Percentiles rank a stretch among this genome's conserved stretches.
Evolutionary conservation across 2,888 invertebrate species (phyloP).

Genomic region (Dromius quadrimaculatus): DNA sequence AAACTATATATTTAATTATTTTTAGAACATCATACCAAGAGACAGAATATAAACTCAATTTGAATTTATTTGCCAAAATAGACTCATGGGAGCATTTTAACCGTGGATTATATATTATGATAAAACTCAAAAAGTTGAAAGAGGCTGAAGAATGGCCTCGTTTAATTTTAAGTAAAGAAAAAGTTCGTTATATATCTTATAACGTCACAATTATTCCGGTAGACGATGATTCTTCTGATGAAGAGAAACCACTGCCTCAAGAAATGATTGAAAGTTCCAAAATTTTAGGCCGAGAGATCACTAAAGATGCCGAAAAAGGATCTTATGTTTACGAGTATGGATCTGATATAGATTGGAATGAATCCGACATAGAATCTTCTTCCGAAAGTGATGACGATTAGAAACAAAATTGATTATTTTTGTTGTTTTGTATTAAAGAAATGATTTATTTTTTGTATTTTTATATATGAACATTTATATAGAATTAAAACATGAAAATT

Average conservation of each 20-base stretch:
- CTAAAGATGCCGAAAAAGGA: conserved; percentile 41
- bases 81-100: conserved; percentile 58
- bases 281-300: conserved; percentile 20
- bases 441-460: conserved; percentile 1
- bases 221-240: conserved; percentile 55
- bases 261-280: conserved; percentile 50
- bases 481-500: not conserved
- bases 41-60: conserved; percentile 10
- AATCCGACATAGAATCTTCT: conserved; percentile 54
- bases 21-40: not conserved
- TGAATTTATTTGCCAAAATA: conserved; percentile 60
- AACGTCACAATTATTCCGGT: conserved; percentile 57
- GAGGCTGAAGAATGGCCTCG: conserved; percentile 61
- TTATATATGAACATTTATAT: not conserved
- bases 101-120: conserved; percentile 58
- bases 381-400: conserved; percentile 9
- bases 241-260: conserved; percentile 8
- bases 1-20: conserved; percentile 54
- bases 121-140: conserved; percentile 59
- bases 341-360: conserved; percentile 55
- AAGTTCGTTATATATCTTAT: conserved; percentile 60
- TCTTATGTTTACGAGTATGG: conserved; percentile 50
- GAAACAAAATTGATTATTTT: no score
- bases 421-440: no score
- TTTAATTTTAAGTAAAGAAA: conserved; percentile 58